Base-by-base conservation (phyloP, 2,797 vertebrate genomes). In the Neomorphus geoffroyi region DNA sequence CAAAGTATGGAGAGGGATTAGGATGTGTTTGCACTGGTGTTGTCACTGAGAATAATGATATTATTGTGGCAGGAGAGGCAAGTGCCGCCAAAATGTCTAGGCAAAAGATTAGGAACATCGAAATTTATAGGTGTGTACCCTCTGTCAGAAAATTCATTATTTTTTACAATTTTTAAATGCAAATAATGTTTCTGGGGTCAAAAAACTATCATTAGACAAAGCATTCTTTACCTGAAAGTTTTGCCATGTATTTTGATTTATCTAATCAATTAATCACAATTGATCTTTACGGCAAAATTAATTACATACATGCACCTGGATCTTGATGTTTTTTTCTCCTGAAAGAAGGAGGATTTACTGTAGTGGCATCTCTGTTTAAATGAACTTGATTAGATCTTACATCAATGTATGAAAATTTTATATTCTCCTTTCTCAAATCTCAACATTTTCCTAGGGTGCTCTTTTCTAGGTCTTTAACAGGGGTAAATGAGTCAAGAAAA, bases 1-100 rank as follows among this genome's bases (percentile, higher is more conserved):
- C 99, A 3, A 98, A 98, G 87, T 99, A 99, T 4, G 98, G 98
- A 66, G 99, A 99, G 57, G 98, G 98, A 10, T 97, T 99, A 91
- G 99, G 99, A 43, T 97, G 98, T 5, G 98, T 99, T 83, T 98
- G 97, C 56, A 95, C 98, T 14, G 99, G 99, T 13, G 98, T 99
- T 26, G 99, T 99, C 56, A 99, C 98, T 35, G 98, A 99, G 93
- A 97, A 97, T 89, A 99, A 99, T 92, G 97, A 98, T 17, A 98
- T 99, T 48, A 96, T 99, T 75, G 98, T 99, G 93, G 98, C 99
- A 46, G 99, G 99, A 69, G 99, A 99, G 97, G 98, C 98, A 48
- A 98, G 98, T 4, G 98, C 98, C 4, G 70, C 93, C 94, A 97
- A 97, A 94, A 95, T 99, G 97, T 97, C 99, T 65, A 98, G 99